Evolutionary conservation across 1,140 invertebrate genomes (phyloP).

Genomic region (Nixonia krombeini): DNA sequence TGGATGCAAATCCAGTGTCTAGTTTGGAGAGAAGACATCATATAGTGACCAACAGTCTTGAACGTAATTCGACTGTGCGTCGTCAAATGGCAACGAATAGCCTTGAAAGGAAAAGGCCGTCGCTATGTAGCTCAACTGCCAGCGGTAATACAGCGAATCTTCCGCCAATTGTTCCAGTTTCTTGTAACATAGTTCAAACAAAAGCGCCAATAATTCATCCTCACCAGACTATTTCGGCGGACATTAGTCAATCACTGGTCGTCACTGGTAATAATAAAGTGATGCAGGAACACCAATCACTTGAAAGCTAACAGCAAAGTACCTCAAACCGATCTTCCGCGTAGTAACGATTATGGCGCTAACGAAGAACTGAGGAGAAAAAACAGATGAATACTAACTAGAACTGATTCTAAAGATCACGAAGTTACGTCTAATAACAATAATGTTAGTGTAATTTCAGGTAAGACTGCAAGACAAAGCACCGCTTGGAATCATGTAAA

Average conservation of each 20-base stretch:
- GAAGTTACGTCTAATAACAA: neutral
- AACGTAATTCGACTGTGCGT: conserved; percentile 65
- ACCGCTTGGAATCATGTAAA: conserved; percentile 21
- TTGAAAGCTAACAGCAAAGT: conserved; percentile 67
- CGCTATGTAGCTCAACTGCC: too few species aligned
- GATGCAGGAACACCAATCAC: conserved; percentile 57
- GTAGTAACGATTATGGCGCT: too few species aligned
- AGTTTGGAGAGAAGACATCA: conserved; percentile 65
- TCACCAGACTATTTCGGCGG: conserved; percentile 55
- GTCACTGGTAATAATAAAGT: conserved; percentile 52
- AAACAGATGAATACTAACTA: too few species aligned
- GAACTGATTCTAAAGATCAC: too few species aligned
- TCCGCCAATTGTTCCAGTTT: conserved; percentile 65
- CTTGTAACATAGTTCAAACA: conserved; percentile 66
- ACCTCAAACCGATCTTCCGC: conserved; percentile 2
- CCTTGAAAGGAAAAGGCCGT: conserved; percentile 65
- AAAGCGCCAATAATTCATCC: conserved; percentile 63
- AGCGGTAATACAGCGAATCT: conserved; percentile 59
- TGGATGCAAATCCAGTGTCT: conserved; percentile 50
- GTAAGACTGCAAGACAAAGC: conserved; percentile 16
- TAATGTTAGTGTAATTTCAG: neutral
- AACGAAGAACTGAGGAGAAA: too few species aligned
- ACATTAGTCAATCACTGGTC: conserved; percentile 57
- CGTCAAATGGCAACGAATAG: conserved; percentile 66
- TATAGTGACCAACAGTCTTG: conserved; percentile 68